A percentile compares a stretch with the other conserved stretches of the same genome.
These are phyloP conservation scores for Tragelaphus imberbis DNA, from an alignment of 2,113 vertebrate genomes.

Conservation along the genomic window DNA sequence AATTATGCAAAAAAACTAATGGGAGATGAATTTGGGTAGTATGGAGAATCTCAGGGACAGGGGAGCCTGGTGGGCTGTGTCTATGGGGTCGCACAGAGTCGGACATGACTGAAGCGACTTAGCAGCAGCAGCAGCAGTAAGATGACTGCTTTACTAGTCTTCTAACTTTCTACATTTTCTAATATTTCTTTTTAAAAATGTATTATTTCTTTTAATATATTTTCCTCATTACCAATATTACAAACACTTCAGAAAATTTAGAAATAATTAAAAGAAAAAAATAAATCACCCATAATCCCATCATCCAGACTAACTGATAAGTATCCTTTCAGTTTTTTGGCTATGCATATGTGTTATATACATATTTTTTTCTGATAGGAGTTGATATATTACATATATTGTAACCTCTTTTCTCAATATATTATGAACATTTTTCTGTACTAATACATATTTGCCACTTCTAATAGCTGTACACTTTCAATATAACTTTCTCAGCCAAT, in stretches of 20 bases:
- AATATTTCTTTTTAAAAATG: conserved; percentile 7
- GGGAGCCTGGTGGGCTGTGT: too few relatives aligned
- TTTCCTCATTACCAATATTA: background rate
- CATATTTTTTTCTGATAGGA: background rate
- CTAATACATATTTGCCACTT: background rate
- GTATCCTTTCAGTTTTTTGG: background rate
- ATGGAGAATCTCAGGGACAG: too few relatives aligned
- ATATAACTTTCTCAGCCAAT: background rate
- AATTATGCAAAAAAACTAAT: background rate
- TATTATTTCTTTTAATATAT: background rate
- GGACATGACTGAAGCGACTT: too few relatives aligned
- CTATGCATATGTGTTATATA: background rate
- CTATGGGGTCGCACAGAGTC: too few relatives aligned
- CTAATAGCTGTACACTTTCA: background rate
- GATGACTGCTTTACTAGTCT: background rate
- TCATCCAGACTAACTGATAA: background rate
- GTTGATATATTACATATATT: background rate
- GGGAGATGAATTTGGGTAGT: background rate
- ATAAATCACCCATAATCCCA: background rate
- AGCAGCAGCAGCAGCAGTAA: background rate
- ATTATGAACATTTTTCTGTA: background rate
- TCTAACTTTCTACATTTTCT: background rate
- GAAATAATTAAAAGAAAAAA: conserved; percentile 14
- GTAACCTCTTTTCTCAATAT: background rate
- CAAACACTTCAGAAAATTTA: background rate